Evolutionary conservation across 2,113 vertebrate species (phyloP), one percentile per base, ranked within the genome.

Genomic region (Nyctereutes procyonoides): DNA sequence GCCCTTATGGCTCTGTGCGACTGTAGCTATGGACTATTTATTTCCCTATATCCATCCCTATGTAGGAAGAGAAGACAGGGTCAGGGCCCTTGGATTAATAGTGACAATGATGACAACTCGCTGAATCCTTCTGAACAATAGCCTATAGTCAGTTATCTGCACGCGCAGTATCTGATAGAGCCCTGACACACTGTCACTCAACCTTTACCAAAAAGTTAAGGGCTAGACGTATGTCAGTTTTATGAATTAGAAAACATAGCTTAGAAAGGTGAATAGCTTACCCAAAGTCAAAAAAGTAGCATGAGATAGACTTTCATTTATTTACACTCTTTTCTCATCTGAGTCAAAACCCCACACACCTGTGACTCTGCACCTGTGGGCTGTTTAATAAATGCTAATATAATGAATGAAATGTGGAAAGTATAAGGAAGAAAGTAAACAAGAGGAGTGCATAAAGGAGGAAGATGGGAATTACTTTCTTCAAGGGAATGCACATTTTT

Each of bases 1-100:
- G 14, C 28, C 32, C 35, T 9, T 15, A 0, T 51, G 16, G 4
- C 12, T 5, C 30, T 12, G 8, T 12, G n/a, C 7, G 55, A 15
- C 2, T 19, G 11, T 12, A 38, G n/a, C 32, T 17, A 15, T 0
- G 16, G 55, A 20, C 2, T 1, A 35, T 3, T 85, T 20, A 9
- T 30, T 16, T 80, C 22, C 35, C 20, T n/a, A 0, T 28, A 24
- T 11, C 38, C 16, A 1, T 4, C 35, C 20, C 14, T 3, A 14
- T 19, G 19, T 19, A 2, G 6, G 7, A 3, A 38, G 8, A 51
- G 88, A 32, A n/a, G 71, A 28, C 32, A 35, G 8, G 3, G 35
- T 53, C 48, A 0, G 8, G 32, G 5, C 13, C 9, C 53, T 26
- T 0, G 11, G 2, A 48, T 48, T 22, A 7, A 12, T 3, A 11